Evolutionary conservation across 2,797 vertebrate species (phyloP).

Genomic region (Masticophis lateralis): DNA sequence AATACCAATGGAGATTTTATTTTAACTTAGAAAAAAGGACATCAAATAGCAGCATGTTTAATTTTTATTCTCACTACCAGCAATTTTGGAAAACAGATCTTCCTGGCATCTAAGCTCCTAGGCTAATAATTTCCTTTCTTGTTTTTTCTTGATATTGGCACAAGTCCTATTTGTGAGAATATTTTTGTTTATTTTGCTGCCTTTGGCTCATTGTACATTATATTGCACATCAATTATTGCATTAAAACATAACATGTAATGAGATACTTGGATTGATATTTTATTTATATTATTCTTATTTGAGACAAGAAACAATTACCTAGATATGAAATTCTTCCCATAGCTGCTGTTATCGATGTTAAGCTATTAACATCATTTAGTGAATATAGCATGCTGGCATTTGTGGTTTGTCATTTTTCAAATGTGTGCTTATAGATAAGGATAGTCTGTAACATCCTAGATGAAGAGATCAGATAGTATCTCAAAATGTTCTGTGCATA

Average conservation of each 20-base stretch:
- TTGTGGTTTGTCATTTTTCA: neutral
- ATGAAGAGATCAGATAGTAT: neutral
- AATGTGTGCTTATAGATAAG: constrained; percentile 20
- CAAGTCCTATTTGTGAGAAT: constrained; percentile 23
- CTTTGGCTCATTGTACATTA: neutral
- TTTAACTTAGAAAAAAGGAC: neutral
- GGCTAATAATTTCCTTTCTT: constrained; percentile 31
- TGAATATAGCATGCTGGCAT: constrained; percentile 41
- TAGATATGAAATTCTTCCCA: constrained; percentile 28
- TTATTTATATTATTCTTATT: constrained; percentile 17
- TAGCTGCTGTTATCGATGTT: neutral
- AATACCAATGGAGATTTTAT: neutral
- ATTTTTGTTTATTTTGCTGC: neutral
- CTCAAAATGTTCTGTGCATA: neutral
- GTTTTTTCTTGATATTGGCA: constrained; percentile 19
- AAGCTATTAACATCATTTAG: neutral
- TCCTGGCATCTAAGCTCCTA: neutral
- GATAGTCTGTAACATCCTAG: neutral
- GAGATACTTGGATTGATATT: constrained; percentile 11
- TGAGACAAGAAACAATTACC: constrained; percentile 46
- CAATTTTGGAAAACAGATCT: neutral
- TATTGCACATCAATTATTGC: constrained; percentile 2
- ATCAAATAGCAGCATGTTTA: neutral
- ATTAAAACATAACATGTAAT: neutral
- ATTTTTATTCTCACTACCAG: constrained; percentile 15